phyloP scores from a whole-genome alignment of 1,140 invertebrate species.

The Brachionus angularis region DNA sequence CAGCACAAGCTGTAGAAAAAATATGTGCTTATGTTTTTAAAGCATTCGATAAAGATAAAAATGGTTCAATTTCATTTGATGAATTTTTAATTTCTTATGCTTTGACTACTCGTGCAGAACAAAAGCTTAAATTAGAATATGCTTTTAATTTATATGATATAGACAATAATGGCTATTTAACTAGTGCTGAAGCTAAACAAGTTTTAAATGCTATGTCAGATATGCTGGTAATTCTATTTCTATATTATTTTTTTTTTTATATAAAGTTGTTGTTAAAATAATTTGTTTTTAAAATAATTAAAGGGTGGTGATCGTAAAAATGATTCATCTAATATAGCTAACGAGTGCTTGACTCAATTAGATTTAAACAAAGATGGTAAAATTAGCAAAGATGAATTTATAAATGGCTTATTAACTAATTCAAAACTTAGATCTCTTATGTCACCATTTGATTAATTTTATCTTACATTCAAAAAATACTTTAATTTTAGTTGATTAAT shows the following conservation, averaged over 20 bases:
- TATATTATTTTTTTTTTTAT: no score
- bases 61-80: neutral
- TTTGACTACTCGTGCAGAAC: neutral
- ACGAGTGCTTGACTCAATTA: constrained; percentile 6
- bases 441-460: constrained; percentile 43
- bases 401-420: constrained; percentile 10
- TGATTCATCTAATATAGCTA: neutral
- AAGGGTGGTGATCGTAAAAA: neutral
- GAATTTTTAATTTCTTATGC: neutral
- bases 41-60: neutral
- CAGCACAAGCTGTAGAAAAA: neutral
- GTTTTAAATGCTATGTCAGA: neutral
- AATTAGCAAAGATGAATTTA: constrained; percentile 31
- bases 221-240: no score
- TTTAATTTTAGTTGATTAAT: no score
- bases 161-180: constrained; percentile 7
- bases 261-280: no score
- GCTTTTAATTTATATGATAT: neutral
- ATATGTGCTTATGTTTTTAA: neutral
- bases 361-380: constrained; percentile 19
- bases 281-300: no score
- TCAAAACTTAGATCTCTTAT: constrained; percentile 2
- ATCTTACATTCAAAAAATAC: no score
- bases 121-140: neutral
- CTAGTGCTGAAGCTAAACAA: neutral